Percentiles rank a stretch among this genome's conserved stretches.
Conservation (phyloP, 2,113 vertebrate species). For the Pyrgilauda ruficollis region DNA sequence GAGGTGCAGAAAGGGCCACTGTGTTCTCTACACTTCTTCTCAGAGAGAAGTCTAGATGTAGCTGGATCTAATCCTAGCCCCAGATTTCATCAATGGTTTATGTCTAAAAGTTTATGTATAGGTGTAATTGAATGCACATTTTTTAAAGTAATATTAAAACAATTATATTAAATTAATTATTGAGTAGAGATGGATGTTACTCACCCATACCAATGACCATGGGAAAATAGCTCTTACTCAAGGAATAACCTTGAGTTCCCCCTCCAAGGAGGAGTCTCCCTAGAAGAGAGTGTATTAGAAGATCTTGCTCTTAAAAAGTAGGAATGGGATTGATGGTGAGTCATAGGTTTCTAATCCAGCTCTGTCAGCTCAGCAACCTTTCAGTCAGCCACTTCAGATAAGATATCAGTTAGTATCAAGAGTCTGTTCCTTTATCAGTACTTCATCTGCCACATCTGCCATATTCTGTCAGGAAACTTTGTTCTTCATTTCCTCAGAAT, state of each 20-base stretch:
- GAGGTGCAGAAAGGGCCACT: background rate
- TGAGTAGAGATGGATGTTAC: background rate
- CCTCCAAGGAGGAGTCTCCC: background rate
- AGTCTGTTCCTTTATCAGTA: background rate
- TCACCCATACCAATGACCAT: background rate
- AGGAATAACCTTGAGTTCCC: background rate
- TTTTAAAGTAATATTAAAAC: background rate
- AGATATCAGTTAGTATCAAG: too few species aligned
- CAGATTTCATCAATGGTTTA: background rate
- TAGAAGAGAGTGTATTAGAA: background rate
- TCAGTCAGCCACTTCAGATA: background rate
- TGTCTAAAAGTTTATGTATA: background rate
- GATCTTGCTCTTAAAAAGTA: background rate
- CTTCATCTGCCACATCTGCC: background rate
- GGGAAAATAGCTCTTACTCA: background rate
- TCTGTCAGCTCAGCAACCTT: background rate
- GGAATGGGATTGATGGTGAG: background rate
- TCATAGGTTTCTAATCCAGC: background rate
- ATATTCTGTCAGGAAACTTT: background rate
- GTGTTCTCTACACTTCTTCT: background rate
- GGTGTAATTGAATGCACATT: background rate
- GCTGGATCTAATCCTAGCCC: background rate
- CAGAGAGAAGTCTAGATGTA: background rate
- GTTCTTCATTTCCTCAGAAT: background rate
- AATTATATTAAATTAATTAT: background rate